Conservation (phyloP, 2,113 vertebrate species). For the Mesitornis unicolor region DNA sequence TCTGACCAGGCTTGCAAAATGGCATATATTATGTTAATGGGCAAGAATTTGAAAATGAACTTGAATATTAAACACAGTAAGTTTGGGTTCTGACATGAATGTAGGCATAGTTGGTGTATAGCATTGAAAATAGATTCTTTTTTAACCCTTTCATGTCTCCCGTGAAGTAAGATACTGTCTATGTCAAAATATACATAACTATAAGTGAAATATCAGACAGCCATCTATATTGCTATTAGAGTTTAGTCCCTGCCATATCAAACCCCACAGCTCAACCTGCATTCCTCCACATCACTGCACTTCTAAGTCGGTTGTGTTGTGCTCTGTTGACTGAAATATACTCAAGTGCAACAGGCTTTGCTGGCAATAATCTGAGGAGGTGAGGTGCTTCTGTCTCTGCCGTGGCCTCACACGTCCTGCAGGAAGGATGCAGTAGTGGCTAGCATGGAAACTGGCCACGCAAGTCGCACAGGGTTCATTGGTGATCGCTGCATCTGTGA, state of each 20-base stretch:
- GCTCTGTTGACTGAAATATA: neutral
- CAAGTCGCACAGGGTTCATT: fast-evolving
- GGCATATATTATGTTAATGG: slow-evolving; percentile 81
- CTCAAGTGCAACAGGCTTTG: neutral
- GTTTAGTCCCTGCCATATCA: neutral
- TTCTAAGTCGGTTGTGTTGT: neutral
- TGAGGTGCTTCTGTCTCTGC: neutral
- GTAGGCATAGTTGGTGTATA: neutral
- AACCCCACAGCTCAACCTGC: neutral
- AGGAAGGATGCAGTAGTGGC: neutral
- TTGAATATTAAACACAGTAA: slow-evolving; percentile 79
- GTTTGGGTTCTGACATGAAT: slow-evolving; percentile 75
- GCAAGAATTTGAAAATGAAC: slow-evolving; percentile 77
- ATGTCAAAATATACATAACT: neutral
- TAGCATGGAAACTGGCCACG: neutral
- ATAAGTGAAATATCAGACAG: neutral
- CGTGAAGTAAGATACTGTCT: neutral
- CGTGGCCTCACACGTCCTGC: neutral
- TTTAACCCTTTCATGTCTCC: slow-evolving; percentile 56
- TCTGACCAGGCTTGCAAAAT: slow-evolving; percentile 81
- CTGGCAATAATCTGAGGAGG: neutral
- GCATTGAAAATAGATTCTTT: slow-evolving; percentile 48
- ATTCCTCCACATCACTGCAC: neutral
- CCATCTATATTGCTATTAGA: neutral
- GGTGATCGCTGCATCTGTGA: neutral